Evolutionary conservation across 2,797 vertebrate genomes (phyloP).

Genomic region (Hafferia zeledoni): DNA sequence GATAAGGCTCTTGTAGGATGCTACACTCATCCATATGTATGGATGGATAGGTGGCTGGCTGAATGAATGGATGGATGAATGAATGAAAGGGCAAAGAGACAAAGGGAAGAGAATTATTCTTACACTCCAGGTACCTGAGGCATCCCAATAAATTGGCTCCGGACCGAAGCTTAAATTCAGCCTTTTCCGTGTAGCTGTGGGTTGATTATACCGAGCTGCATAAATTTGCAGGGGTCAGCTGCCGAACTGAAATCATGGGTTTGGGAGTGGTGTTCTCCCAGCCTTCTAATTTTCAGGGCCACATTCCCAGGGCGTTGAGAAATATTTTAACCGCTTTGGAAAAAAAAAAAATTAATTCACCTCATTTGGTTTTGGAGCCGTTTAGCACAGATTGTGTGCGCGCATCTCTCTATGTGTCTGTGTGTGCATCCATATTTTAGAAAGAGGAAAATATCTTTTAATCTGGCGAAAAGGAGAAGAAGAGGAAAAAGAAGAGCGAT

Average conservation of each 20-base stretch:
- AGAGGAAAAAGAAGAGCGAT: neutral
- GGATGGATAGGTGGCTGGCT: neutral
- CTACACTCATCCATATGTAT: conserved; percentile 26
- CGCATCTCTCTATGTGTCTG: neutral
- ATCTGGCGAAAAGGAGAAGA: neutral
- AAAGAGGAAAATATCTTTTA: neutral
- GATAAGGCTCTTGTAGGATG: conserved; percentile 32
- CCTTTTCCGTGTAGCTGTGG: neutral
- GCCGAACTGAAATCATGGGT: neutral
- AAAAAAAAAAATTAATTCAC: neutral
- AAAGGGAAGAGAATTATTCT: conserved; percentile 18
- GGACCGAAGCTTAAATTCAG: neutral
- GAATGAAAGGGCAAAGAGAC: conserved; percentile 28
- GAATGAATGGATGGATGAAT: neutral
- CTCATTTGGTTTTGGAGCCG: neutral
- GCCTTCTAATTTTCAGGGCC: neutral
- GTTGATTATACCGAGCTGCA: neutral
- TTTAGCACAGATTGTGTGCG: neutral
- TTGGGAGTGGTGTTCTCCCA: neutral
- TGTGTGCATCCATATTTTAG: neutral
- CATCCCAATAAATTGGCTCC: neutral
- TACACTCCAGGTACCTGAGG: conserved; percentile 1
- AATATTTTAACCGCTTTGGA: neutral
- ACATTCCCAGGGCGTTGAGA: neutral
- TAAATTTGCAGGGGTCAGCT: neutral